Percentiles rank a stretch among this genome's conserved stretches.
phyloP scores from a whole-genome alignment of 2,113 vertebrate species.

The Ploceus nigricollis region DNA sequence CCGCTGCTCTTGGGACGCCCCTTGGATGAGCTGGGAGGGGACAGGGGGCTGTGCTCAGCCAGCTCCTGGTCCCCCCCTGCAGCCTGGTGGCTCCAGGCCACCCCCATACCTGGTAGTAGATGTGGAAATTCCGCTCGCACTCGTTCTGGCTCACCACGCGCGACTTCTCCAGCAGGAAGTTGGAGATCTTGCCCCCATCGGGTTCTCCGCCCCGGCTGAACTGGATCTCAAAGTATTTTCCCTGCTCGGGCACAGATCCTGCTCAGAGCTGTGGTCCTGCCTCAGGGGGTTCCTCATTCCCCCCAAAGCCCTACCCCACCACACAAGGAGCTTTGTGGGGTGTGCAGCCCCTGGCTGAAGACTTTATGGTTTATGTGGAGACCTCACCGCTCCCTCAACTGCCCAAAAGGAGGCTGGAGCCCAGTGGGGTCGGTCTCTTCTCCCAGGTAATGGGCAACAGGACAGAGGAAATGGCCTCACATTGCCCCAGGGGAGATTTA shows the following conservation, averaged over 20 bases:
- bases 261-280: neutral
- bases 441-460: neutral
- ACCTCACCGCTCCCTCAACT: fast-evolving
- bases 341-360: neutral
- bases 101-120: conserved; percentile 90
- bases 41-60: fast-evolving
- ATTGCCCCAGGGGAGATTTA: neutral
- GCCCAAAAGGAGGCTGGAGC: neutral
- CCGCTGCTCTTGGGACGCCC: conserved; percentile 82
- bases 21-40: conserved; percentile 83
- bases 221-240: conserved; percentile 98
- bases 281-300: fast-evolving
- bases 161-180: conserved; percentile 95
- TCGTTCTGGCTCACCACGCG: conserved; percentile 95
- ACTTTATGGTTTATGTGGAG: neutral
- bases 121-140: conserved; percentile 93
- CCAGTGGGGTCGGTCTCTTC: neutral
- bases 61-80: fast-evolving
- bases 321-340: fast-evolving
- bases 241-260: conserved; percentile 62
- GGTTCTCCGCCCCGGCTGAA: conserved; percentile 96
- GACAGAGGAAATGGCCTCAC: neutral
- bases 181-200: conserved; percentile 94
- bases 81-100: fast-evolving
- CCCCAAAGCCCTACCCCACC: too few species aligned